Conservation (phyloP, 2,888 invertebrate species). For the Ectobius pallidus region DNA sequence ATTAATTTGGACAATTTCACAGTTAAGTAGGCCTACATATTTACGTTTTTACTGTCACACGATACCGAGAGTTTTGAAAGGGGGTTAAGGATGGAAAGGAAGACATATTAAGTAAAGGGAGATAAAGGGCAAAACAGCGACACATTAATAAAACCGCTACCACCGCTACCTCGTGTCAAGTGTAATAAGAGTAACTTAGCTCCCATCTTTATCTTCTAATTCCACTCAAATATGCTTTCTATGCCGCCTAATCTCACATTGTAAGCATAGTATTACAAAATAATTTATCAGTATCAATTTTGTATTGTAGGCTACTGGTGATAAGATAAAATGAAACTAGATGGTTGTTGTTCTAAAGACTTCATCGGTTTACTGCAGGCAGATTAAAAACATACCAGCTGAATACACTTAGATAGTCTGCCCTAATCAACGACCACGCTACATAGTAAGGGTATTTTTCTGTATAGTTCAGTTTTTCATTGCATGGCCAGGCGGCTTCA, state of each 20-base stretch:
- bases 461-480: too few relatives aligned
- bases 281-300: too few relatives aligned
- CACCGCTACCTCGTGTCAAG: conserved; percentile 10
- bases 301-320: too few relatives aligned
- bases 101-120: neutral
- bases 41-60: neutral
- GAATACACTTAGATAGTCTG: too few relatives aligned
- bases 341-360: too few relatives aligned
- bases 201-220: neutral
- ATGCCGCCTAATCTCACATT: conserved; percentile 8
- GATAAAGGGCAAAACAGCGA: conserved; percentile 18
- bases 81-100: neutral
- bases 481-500: too few relatives aligned
- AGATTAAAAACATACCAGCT: too few relatives aligned
- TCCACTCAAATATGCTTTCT: neutral
- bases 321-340: too few relatives aligned
- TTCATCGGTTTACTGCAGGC: too few relatives aligned
- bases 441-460: too few relatives aligned
- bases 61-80: neutral
- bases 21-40: conserved; percentile 13
- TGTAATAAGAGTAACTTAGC: conserved; percentile 2
- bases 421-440: too few relatives aligned
- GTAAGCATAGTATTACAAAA: too few relatives aligned
- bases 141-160: conserved; percentile 14
- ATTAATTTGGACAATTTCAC: conserved; percentile 9